Base-by-base conservation (phyloP, 2,888 invertebrate species). In the Prionchulus punctatus region DNA sequence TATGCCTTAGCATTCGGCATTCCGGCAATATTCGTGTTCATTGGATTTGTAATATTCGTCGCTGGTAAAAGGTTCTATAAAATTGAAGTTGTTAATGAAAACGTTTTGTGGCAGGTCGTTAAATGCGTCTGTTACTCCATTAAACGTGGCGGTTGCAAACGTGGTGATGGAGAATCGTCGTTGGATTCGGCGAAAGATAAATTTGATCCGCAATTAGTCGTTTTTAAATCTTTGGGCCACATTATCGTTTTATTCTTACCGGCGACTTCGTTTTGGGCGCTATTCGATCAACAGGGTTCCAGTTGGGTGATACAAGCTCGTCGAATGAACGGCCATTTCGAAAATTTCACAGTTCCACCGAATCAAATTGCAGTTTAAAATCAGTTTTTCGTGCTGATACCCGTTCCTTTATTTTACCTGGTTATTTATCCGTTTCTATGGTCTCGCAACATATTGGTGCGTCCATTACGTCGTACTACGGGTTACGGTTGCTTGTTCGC, bases 221-320 rank as follows among this genome's bases (percentile, higher is more conserved):
- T 18, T 18, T 12, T 36, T 36, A 36, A 18, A 36, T 12, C 36
- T 36, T 36, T 36, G 36, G 7, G 36, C 12, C 18, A 7, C 12
- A 36, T 36, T 7, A 36, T 36, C 12, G 18, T 12, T 18, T 36
- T 36, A 36, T 36, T 36, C 18, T 36, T 36, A 36, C 7, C 18
- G 7, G 36, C 12, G 12, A 36, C 94, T 0, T 78, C 96, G n/a
- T 98, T 94, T 74, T 96, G 92, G 92, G 88, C 94, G 0, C 78
- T 96, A 0, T 94, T 85, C 72, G 94, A 96, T 72, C 96, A 96
- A 71, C 90, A 89, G 79, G 89, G 86, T 25, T 88, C 88, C 0
- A 77, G 86, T 59, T 91, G 90, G 90, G 87, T 88, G 0, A 83
- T 90, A 73, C 90, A 90, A 77, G 91, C 90, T 0, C 82, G 82